Percentiles rank a stretch among this genome's conserved stretches.
These are phyloP conservation scores for Paracentrotus lividus DNA, from an alignment of 53 echinoderm and acorn worm genomes.

Conservation along the genomic window DNA sequence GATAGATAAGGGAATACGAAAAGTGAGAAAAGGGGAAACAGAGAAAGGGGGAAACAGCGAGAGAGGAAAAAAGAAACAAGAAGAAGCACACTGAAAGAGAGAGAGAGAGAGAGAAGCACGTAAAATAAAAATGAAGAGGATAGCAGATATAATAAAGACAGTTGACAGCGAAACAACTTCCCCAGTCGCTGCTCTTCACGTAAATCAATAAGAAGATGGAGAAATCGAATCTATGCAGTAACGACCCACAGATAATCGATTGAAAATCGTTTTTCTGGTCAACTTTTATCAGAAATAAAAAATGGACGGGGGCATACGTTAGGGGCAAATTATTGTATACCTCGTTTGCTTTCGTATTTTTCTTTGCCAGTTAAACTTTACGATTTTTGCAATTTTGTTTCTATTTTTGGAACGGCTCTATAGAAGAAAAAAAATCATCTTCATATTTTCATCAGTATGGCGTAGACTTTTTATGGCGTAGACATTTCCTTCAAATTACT, in stretches of 20 bases:
- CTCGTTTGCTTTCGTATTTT: neutral
- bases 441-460: no score
- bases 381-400: neutral
- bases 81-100: neutral
- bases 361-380: neutral
- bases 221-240: neutral
- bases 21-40: neutral
- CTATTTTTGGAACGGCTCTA: neutral
- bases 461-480: no score
- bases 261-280: slow-evolving; percentile 1
- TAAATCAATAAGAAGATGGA: slow-evolving; percentile 13
- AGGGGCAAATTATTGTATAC: neutral
- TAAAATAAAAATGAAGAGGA: no score
- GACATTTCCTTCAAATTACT: no score
- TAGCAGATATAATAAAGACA: no score
- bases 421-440: neutral
- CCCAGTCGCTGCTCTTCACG: slow-evolving; percentile 6
- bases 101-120: neutral
- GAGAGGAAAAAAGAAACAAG: neutral
- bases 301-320: neutral
- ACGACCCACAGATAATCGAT: slow-evolving; percentile 27
- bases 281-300: neutral
- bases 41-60: neutral
- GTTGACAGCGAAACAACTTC: neutral
- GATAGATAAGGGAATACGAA: neutral